Evolutionary conservation across 2,888 invertebrate species (phyloP).

Genomic region (Pyrocoelia pectoralis): DNA sequence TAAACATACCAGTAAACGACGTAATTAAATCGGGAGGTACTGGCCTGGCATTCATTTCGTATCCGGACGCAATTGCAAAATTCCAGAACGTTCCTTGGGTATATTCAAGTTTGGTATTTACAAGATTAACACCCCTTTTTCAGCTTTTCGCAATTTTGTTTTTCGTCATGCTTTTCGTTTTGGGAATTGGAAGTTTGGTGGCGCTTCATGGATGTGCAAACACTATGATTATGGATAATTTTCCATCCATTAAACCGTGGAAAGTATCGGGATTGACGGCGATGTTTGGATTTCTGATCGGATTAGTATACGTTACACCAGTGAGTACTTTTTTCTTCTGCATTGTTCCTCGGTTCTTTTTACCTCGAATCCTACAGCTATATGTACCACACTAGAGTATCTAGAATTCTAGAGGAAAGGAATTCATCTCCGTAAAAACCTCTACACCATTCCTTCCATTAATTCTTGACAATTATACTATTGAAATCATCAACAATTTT

Average conservation of each 20-base stretch:
- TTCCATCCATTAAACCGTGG: slow-evolving; percentile 68
- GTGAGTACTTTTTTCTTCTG: no score
- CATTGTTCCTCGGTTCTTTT: no score
- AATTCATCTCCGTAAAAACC: no score
- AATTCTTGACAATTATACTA: background rate
- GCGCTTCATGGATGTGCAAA: slow-evolving; percentile 74
- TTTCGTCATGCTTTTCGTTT: slow-evolving; percentile 82
- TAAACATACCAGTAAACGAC: slow-evolving; percentile 68
- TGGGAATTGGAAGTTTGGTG: slow-evolving; percentile 80
- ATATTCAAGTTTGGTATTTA: slow-evolving; percentile 27
- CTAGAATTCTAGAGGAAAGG: no score
- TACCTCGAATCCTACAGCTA: no score
- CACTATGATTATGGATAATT: slow-evolving; percentile 73
- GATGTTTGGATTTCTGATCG: slow-evolving; percentile 66
- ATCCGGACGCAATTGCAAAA: slow-evolving; percentile 83
- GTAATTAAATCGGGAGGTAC: slow-evolving; percentile 78
- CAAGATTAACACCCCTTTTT: background rate
- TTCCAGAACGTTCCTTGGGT: slow-evolving; percentile 78
- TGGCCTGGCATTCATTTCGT: slow-evolving; percentile 84
- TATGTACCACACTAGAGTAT: no score
- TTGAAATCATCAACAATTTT: slow-evolving; percentile 31
- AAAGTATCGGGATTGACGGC: slow-evolving; percentile 63
- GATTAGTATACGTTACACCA: slow-evolving; percentile 78
- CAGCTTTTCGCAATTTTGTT: slow-evolving; percentile 80
- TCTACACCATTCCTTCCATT: no score